Conservation (phyloP, 37 sponge, comb jelly and placozoan species). For the Agelas oroides region DNA sequence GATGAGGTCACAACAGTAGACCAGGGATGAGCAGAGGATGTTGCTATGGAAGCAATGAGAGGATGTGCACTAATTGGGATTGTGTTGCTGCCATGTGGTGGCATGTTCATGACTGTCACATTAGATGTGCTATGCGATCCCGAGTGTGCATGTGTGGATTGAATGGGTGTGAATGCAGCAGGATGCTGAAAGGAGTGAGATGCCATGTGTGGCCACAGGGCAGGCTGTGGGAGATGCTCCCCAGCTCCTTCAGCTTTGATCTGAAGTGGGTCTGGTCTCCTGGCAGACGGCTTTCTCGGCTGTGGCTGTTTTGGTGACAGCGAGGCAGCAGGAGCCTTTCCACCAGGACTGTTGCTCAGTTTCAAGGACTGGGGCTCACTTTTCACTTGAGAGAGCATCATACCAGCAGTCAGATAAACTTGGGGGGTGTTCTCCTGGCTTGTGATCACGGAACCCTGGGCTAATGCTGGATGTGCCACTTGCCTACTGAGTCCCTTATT, state of each 20-base stretch:
- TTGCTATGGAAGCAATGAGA: not conserved
- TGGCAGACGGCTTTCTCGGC: not conserved
- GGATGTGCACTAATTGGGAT: not conserved
- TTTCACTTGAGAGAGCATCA: not conserved
- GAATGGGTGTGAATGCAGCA: too few species aligned
- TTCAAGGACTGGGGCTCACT: not conserved
- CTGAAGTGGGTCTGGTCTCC: slow-evolving; percentile 10
- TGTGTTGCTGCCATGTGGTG: not conserved
- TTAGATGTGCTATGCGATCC: not conserved
- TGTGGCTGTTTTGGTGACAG: not conserved
- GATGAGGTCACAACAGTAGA: not conserved
- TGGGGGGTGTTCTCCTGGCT: slow-evolving; percentile 3
- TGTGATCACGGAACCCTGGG: slow-evolving; percentile 2
- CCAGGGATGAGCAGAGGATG: not conserved
- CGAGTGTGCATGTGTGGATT: too few species aligned
- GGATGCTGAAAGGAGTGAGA: too few species aligned
- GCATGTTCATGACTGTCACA: not conserved
- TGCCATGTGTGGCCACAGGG: not conserved
- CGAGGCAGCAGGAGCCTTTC: not conserved
- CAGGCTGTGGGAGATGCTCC: not conserved
- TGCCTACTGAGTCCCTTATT: too few species aligned
- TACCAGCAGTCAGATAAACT: not conserved
- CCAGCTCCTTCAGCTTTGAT: slow-evolving; percentile 18
- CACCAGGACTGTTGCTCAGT: not conserved
- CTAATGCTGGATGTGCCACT: not conserved